Evolutionary conservation across 2,888 invertebrate species (phyloP).

Genomic region (Drosophila fungiperda): DNA sequence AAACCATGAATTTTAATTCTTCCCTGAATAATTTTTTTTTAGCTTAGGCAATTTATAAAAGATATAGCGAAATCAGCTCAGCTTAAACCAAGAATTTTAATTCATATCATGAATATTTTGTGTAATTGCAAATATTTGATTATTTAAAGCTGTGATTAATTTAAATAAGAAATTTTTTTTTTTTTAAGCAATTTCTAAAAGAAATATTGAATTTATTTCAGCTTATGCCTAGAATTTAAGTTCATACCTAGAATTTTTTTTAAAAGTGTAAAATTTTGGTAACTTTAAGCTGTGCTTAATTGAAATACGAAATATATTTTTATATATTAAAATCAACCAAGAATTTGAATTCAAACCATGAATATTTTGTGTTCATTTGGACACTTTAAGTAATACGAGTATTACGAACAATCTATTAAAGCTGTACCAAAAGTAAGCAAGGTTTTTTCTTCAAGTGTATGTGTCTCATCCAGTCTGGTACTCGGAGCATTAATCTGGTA

Average conservation of each 20-base stretch:
- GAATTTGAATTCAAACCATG: background rate
- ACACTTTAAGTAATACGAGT: background rate
- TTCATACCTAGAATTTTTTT: background rate
- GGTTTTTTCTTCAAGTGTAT: background rate
- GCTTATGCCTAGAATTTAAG: too few species aligned
- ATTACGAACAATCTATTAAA: background rate
- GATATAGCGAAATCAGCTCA: too few species aligned
- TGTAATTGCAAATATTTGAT: too few species aligned
- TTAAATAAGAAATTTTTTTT: too few species aligned
- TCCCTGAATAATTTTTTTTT: too few species aligned
- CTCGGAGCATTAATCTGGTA: constrained; percentile 71
- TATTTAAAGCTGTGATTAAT: too few species aligned
- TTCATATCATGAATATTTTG: too few species aligned
- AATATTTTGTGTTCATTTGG: background rate
- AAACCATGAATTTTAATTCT: too few species aligned
- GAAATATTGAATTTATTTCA: background rate
- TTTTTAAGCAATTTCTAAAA: background rate
- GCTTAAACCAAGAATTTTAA: too few species aligned
- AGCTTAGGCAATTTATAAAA: too few species aligned
- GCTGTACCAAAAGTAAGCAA: accelerated
- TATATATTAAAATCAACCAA: background rate
- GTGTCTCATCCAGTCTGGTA: constrained; percentile 4
- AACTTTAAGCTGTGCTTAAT: too few species aligned
- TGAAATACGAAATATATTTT: background rate
- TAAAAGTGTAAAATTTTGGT: background rate